Base-by-base conservation (phyloP, 2,113 vertebrate species). In the Sinocyclocheilus grahami region DNA sequence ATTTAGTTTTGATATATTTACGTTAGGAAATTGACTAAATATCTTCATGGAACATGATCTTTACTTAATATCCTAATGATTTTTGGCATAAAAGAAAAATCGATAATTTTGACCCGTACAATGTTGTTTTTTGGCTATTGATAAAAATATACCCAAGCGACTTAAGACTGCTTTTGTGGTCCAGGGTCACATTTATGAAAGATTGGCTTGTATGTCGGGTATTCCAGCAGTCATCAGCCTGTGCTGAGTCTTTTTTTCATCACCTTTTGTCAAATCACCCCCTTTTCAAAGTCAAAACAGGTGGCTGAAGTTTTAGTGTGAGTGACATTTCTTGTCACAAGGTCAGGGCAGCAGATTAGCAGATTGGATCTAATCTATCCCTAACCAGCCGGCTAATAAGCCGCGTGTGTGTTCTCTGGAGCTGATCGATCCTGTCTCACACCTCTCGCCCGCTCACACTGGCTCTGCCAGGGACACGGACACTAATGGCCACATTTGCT, bases 311-410 rank as follows among this genome's bases (percentile, higher is more conserved):
- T 78, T 87, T 89, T 58, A n/a, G n/a, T 72, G 27, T 62, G 71
- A 58, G 48, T 89, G 86, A 87, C 86, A 85, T 89, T 78, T 85
- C 74, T 83, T 87, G 86, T 89, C 88, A 87, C 75, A 87, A 89
- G 76, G 86, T 87, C 67, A 27, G 51, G 62, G 76, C 84, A 53
- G 79, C 88, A 87, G 80, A 89, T 89, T 89, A 89, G 74, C 85
- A 85, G 88, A 85, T 87, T 85, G 88, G 83, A 87, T 87, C 86
- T 83, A 82, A 85, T 87, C 84, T 82, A 51, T 87, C 82, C 82
- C 84, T 87, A 83, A 86, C 86, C 88, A 86, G 86, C 86, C 86
- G n/a, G 79, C 84, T 89, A 89, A 89, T 89, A 89, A 87, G 86
- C 33, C 10, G 67, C 11, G 63, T 37, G 74, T 84, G 85, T 62